Percentiles rank a stretch among this genome's conserved stretches.
These are phyloP conservation scores for Scortum barcoo DNA, from an alignment of 2,113 vertebrate species.

Conservation along the genomic window DNA sequence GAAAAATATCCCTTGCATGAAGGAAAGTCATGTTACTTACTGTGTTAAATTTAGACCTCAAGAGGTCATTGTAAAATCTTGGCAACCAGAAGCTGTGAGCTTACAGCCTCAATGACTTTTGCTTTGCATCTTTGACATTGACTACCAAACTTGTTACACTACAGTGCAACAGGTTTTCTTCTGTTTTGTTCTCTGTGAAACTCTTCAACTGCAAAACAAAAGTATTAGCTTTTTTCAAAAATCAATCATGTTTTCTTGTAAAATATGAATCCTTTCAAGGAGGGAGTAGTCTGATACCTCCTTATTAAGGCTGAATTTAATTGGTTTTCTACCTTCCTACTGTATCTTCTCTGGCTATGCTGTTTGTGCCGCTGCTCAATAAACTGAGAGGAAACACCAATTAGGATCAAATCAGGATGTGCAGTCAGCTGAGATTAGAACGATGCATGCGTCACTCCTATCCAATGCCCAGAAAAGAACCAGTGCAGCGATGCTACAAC, in stretches of 20 bases:
- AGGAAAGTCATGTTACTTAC: neutral
- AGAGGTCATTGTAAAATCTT: neutral
- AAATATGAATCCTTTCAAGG: neutral
- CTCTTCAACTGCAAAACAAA: neutral
- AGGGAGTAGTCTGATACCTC: neutral
- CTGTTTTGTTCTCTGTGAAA: neutral
- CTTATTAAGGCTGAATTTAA: neutral
- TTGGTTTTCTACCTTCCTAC: neutral
- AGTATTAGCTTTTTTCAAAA: neutral
- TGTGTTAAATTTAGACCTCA: conserved; percentile 6
- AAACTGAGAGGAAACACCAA: neutral
- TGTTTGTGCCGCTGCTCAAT: conserved; percentile 18
- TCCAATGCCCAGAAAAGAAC: conserved; percentile 41
- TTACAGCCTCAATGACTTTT: neutral
- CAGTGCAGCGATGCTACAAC: neutral
- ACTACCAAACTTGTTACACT: neutral
- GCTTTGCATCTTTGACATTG: neutral
- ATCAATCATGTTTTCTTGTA: neutral
- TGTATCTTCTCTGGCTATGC: neutral
- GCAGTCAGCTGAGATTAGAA: conserved; percentile 56
- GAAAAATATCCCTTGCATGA: neutral
- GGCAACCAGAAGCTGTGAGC: neutral
- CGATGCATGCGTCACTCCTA: conserved; percentile 32
- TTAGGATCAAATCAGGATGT: conserved; percentile 30
- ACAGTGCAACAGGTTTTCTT: neutral